Evolutionary conservation across 2,113 vertebrate genomes (phyloP).

Genomic region (Calidris pugnax): DNA sequence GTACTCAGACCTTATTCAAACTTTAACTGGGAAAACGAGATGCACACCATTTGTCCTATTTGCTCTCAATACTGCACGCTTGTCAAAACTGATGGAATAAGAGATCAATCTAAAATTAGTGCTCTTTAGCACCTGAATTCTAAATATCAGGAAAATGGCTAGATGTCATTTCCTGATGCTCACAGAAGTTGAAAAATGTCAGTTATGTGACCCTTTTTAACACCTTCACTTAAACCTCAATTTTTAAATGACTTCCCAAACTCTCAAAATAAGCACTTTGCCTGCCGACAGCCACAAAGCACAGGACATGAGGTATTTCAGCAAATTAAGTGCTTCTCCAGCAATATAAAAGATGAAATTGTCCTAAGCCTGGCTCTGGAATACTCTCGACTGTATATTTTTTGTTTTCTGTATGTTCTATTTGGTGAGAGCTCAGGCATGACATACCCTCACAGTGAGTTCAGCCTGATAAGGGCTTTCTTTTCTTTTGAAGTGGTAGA

Average conservation of each 20-base stretch:
- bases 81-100: neutral
- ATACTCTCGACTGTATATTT: accelerated
- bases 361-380: neutral
- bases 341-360: neutral
- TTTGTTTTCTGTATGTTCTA: neutral
- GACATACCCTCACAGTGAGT: neutral
- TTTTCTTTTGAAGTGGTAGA: neutral
- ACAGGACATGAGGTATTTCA: neutral
- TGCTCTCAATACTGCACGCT: neutral
- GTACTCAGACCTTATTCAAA: neutral
- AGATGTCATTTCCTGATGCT: neutral
- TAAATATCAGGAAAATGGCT: neutral
- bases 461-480: neutral
- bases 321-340: neutral
- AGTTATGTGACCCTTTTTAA: neutral
- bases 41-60: neutral
- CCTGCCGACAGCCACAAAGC: neutral
- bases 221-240: neutral
- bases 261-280: neutral
- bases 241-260: neutral
- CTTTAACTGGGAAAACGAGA: neutral
- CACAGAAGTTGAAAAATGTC: neutral
- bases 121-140: neutral
- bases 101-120: neutral
- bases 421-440: neutral